Evolutionary conservation across 1,140 invertebrate species (phyloP), one percentile per base, ranked within the genome.

Genomic region (Ericerus pela): DNA sequence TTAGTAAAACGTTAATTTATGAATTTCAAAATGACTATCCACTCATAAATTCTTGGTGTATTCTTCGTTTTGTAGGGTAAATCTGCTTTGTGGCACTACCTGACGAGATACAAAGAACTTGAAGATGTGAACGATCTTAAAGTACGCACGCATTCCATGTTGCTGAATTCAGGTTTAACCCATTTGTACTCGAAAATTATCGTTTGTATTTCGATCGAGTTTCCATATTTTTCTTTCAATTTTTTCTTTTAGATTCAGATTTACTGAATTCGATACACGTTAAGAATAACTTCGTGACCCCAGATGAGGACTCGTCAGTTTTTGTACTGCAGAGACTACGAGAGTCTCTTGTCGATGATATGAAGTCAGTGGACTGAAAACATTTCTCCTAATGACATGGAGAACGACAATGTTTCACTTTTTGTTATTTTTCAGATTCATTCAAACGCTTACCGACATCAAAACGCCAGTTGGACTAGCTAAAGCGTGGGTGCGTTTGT

Each of bases 401-500:
- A n/a, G n/a, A n/a, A n/a, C n/a, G n/a, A 10, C 30, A 33, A 47
- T 56, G 22, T 18, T 29, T 28, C 6, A 47, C 1, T 2, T 38
- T 16, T 2, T 5, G 51, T 51, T 56, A 5, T 41, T 65, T 73
- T 75, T 36, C 63, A 87, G 89, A 63, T 94, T 93, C 69, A 82
- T 97, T n/a, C 84, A 94, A 75, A 82, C 84, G 14, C 95, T 96
- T 87, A 83, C 85, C 1, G 92, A 96, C 67, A 95, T 99, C 5
- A 96, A 96, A 74, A 98, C 94, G 0, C 91, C 97, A 61, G 94
- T 99, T 57, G 96, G 96, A 1, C 95, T 93, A 68, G 91, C 94
- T 0, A 76, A 95, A 64, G 95, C 96, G 0, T 99, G 91, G 84
- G 90, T 99, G 2, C 77, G 96, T 55, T 72, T 99, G 2, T 87